These are phyloP conservation scores for Tromatobia lineatoria DNA, from an alignment of 2,888 invertebrate species.

Conservation along the genomic window DNA sequence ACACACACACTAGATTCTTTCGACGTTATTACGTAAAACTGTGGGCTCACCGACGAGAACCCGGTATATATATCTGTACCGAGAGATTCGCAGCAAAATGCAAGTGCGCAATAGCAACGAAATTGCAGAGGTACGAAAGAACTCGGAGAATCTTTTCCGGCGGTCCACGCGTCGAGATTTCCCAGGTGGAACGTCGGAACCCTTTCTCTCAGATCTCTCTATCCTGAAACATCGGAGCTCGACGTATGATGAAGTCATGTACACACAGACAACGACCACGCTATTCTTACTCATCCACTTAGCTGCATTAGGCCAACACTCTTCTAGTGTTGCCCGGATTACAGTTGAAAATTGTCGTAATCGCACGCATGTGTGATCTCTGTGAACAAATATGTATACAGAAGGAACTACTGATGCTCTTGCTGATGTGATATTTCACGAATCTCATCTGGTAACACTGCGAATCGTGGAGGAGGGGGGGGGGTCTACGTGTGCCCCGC, in stretches of 20 bases:
- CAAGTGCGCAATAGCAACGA: conserved; percentile 59
- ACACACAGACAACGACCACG: neutral
- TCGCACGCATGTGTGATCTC: conserved; percentile 66
- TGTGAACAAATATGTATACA: conserved; percentile 18
- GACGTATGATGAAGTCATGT: neutral
- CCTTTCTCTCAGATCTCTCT: conserved; percentile 39
- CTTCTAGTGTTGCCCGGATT: conserved; percentile 49
- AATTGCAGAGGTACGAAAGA: conserved; percentile 42
- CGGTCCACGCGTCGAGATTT: conserved; percentile 51
- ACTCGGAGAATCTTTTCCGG: conserved; percentile 56
- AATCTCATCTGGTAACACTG: conserved; percentile 29
- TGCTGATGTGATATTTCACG: conserved; percentile 60
- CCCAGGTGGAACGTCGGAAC: conserved; percentile 60
- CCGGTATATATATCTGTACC: neutral
- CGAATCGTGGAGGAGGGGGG: conserved; percentile 17
- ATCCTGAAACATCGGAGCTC: neutral
- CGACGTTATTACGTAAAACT: conserved; percentile 64
- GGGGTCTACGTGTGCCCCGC: conserved; percentile 47
- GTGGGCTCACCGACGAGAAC: conserved; percentile 47
- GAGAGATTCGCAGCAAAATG: conserved; percentile 17
- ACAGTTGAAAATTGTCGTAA: conserved; percentile 66
- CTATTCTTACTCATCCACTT: conserved; percentile 17
- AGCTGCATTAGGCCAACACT: conserved; percentile 34
- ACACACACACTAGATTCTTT: conserved; percentile 40
- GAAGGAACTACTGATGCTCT: conserved; percentile 65